These are phyloP conservation scores for Rhagium mordax DNA, from an alignment of 2,888 invertebrate species.

Conservation along the genomic window DNA sequence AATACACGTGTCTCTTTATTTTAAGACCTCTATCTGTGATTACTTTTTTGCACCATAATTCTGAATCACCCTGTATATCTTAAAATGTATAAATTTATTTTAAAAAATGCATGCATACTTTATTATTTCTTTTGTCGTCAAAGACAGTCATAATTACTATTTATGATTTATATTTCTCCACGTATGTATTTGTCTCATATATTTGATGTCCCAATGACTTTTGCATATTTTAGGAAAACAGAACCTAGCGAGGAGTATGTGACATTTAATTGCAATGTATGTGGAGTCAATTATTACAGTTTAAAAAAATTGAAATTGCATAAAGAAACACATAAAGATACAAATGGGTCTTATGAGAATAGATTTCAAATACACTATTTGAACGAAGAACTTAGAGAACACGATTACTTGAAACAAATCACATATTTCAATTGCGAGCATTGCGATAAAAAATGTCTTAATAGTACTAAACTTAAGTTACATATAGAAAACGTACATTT, in stretches of 20 bases:
- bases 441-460: constrained; percentile 30
- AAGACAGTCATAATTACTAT: too few species aligned
- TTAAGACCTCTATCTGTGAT: too few species aligned
- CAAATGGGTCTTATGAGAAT: not conserved
- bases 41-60: too few species aligned
- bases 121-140: too few species aligned
- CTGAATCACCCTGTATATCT: too few species aligned
- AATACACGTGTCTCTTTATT: too few species aligned
- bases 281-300: too few species aligned
- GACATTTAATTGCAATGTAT: not conserved
- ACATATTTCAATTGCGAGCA: not conserved
- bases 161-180: too few species aligned
- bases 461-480: constrained; percentile 34
- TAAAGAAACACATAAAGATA: not conserved
- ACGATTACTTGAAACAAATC: not conserved
- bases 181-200: too few species aligned
- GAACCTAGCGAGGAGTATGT: not conserved
- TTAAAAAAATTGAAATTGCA: too few species aligned
- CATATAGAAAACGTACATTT: constrained; percentile 64
- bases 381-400: not conserved
- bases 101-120: too few species aligned
- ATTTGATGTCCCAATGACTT: not conserved
- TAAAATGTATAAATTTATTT: too few species aligned
- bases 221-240: not conserved
- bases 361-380: not conserved